Evolutionary conservation across 2,888 invertebrate genomes (phyloP).

Genomic region (Spodoptera littoralis): DNA sequence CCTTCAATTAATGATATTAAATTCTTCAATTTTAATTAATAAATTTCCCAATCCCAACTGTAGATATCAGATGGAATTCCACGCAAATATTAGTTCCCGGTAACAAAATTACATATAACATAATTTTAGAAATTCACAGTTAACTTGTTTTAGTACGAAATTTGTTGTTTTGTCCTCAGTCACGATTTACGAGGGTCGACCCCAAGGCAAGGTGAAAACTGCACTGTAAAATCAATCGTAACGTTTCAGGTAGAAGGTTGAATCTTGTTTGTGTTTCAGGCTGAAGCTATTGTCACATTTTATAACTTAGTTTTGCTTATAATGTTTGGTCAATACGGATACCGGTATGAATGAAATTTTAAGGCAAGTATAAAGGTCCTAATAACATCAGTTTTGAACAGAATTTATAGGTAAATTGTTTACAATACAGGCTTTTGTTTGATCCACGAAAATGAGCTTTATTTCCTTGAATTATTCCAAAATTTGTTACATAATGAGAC

Average conservation of each 20-base stretch:
- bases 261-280: conserved; percentile 14
- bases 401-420: conserved; percentile 6
- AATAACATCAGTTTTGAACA: conserved; percentile 10
- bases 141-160: conserved; percentile 62
- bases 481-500: neutral
- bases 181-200: conserved; percentile 67
- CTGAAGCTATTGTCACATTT: conserved; percentile 36
- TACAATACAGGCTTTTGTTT: conserved; percentile 4
- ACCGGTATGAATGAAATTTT: conserved; percentile 39
- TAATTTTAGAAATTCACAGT: conserved; percentile 64
- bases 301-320: conserved; percentile 46
- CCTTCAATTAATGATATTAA: too few relatives aligned
- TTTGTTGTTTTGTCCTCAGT: conserved; percentile 67
- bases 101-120: conserved; percentile 58
- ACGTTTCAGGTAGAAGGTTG: conserved; percentile 11
- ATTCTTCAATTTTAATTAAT: too few relatives aligned
- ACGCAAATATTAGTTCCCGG: conserved; percentile 34
- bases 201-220: conserved; percentile 19
- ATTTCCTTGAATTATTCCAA: conserved; percentile 1
- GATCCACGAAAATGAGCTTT: neutral
- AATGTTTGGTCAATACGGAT: conserved; percentile 47
- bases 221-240: conserved; percentile 27
- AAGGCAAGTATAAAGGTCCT: conserved; percentile 15
- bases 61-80: conserved; percentile 51
- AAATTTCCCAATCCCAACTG: neutral